Evolutionary conservation across 2,797 vertebrate species (phyloP).

Genomic region (Danio albolineatus): DNA sequence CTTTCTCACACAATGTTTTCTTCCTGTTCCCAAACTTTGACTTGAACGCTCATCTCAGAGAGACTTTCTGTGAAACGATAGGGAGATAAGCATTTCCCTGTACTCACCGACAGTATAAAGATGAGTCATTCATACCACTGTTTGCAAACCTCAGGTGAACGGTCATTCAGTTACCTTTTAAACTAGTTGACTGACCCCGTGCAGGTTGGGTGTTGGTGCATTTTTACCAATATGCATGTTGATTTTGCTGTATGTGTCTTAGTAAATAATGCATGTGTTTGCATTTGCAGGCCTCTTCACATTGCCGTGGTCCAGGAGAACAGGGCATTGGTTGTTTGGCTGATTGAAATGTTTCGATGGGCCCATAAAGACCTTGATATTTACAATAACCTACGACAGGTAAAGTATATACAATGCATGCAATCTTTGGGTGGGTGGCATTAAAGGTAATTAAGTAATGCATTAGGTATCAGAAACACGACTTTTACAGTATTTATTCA

Average conservation of each 20-base stretch:
- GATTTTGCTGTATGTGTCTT: background rate
- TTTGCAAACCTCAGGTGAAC: conserved; percentile 56
- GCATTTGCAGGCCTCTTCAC: conserved; percentile 84
- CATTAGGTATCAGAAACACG: background rate
- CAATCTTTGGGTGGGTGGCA: background rate
- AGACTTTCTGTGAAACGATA: conserved; percentile 55
- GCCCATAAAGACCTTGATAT: conserved; percentile 79
- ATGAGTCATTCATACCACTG: conserved; percentile 66
- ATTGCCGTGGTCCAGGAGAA: conserved; percentile 88
- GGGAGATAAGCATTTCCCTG: conserved; percentile 59
- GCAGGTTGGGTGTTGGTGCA: background rate
- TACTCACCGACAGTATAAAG: conserved; percentile 47
- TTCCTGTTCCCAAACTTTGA: conserved; percentile 67
- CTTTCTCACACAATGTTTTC: conserved; percentile 29
- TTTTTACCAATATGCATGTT: background rate
- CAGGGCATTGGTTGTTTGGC: conserved; percentile 64
- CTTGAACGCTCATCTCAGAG: conserved; percentile 61
- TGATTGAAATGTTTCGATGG: conserved; percentile 76
- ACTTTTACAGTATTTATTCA: background rate
- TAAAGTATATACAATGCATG: conserved; percentile 62
- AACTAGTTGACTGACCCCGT: background rate
- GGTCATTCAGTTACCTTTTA: conserved; percentile 14
- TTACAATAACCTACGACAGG: conserved; percentile 91
- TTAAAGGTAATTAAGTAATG: too few species aligned
- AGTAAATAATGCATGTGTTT: conserved; percentile 40